Base-by-base conservation (phyloP, 2,797 vertebrate genomes). In the Loriculus beryllinus region DNA sequence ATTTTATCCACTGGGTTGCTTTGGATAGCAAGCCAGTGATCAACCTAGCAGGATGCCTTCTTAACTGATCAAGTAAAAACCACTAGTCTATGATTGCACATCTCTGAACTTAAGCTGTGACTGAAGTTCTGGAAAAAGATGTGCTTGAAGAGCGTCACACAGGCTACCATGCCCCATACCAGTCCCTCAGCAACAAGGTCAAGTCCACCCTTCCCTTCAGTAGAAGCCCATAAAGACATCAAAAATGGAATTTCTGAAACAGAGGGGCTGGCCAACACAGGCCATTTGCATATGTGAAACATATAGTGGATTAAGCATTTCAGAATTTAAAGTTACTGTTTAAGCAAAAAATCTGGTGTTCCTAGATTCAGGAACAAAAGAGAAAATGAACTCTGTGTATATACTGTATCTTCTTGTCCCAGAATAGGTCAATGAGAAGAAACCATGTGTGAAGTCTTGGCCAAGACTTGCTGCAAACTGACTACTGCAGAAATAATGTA, bases 121-220 rank as follows among this genome's bases (percentile, higher is more conserved):
- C 31, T 56, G 42, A 42, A 74, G 35, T 26, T 82, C 69, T 22
- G 56, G 43, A 59, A 62, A 39, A 86, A 19, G 14, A 54, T 2
- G 11, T 35, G 43, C 31, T 52, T 80, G 23, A 37, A 82, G 37
- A 60, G 10, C n/a, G 28, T n/a, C 40, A 43, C 51, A 28, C 12
- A 51, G 39, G 25, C 19, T 49, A 16, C 29, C 52, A 51, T 0
- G 0, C 6, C 20, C 12, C 40, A 52, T 10, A 54, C 59, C 71
- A 69, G 33, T 48, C 31, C 28, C 25, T 80, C 42, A 42, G 21
- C 37, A 69, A 59, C 33, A 52, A 37, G 18, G 67, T 37, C n/a
- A 54, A 81, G 42, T 25, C 40, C 35, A 4, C 5, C 14, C 14
- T 9, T 51, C 25, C 18, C 74, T 64, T 93, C 70, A 33, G 0